Evolutionary conservation across 2,888 invertebrate species (phyloP).

Genomic region (Andrena bicolor): DNA sequence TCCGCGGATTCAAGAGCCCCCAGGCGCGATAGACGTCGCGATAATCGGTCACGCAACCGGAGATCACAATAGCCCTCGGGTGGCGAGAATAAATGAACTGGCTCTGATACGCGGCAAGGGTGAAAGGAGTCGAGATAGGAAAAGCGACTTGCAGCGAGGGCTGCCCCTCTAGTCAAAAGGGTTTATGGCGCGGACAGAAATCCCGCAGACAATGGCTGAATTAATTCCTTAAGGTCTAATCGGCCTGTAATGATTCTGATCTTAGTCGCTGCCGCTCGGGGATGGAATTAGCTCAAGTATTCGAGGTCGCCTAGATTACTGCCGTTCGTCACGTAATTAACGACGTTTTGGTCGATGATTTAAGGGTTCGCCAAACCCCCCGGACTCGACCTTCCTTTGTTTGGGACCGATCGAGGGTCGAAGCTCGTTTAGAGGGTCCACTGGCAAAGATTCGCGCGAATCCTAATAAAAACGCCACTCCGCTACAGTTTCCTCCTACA

Average conservation of each 20-base stretch:
- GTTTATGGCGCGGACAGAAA: constrained; percentile 80
- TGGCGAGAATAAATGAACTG: constrained; percentile 70
- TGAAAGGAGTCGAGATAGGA: constrained; percentile 62
- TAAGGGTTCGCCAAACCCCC: constrained; percentile 50
- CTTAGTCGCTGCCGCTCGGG: constrained; percentile 55
- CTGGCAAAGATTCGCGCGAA: constrained; percentile 3
- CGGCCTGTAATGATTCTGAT: constrained; percentile 75
- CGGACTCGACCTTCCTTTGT: constrained; percentile 34
- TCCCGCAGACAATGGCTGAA: constrained; percentile 80
- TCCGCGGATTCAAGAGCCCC: constrained; percentile 58
- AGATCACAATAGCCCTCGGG: constrained; percentile 63
- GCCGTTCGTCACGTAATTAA: constrained; percentile 71
- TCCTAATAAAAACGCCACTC: constrained; percentile 9
- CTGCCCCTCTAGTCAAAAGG: constrained; percentile 76
- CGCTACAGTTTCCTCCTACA: not conserved
- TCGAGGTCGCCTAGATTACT: constrained; percentile 56
- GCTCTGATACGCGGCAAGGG: constrained; percentile 60
- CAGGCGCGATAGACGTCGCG: constrained; percentile 56
- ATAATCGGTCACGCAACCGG: constrained; percentile 70
- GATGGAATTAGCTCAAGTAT: constrained; percentile 69
- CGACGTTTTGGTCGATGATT: constrained; percentile 69
- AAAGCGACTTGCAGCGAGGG: constrained; percentile 51
- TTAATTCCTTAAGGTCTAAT: constrained; percentile 80
- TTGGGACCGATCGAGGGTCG: not conserved
- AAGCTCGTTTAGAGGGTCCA: not conserved